Evolutionary conservation across 2,888 invertebrate species (phyloP), one percentile per base, ranked within the genome.

Genomic region (Lasioglossum calceatum): DNA sequence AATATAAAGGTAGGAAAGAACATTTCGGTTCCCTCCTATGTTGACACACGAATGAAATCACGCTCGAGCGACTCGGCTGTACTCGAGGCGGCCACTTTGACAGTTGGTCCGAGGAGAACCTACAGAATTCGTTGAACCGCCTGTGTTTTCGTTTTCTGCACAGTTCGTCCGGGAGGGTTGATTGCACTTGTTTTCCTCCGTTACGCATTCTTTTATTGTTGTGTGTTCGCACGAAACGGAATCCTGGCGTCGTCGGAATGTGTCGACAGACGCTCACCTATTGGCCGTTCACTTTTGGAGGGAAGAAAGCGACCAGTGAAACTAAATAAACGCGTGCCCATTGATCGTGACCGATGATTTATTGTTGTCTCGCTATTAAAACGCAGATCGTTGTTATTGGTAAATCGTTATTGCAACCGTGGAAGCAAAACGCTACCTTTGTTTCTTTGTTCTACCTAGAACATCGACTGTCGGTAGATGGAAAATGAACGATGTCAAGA

Each of bases 1-100:
- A 92, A 84, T 93, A 89, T 84, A 93, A 92, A 93, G 93, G 93
- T 93, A 92, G 83, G 91, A 77, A 72, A 61, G 72, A 47, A 81
- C 71, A 74, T 64, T 64, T 47, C 32, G 44, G 42, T 16, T 76
- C 72, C 64, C 47, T 39, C 47, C 19, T 32, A 3, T 27, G 50
- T 76, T 76, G 72, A 86, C 73, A 67, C 1, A 72, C 67, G 50
- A 73, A 47, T 27, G 42, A 79, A 75, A 77, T 77, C 39, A 54
- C 61, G 39, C 36, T 58, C 36, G 61, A 67, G 16, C 47, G 71
- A 54, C 27, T 32, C 39, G 64, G 14, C 23, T 16, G 32, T 78
- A 81, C n/a, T 54, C 50, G 39, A 75, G 73, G 27, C 77, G 70
- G 79, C 58, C 70, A 50, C 27, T 73, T 27, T 86, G 76, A 86